phyloP scores from a whole-genome alignment of 1,140 invertebrate species.

The Onthophagus taurus region DNA sequence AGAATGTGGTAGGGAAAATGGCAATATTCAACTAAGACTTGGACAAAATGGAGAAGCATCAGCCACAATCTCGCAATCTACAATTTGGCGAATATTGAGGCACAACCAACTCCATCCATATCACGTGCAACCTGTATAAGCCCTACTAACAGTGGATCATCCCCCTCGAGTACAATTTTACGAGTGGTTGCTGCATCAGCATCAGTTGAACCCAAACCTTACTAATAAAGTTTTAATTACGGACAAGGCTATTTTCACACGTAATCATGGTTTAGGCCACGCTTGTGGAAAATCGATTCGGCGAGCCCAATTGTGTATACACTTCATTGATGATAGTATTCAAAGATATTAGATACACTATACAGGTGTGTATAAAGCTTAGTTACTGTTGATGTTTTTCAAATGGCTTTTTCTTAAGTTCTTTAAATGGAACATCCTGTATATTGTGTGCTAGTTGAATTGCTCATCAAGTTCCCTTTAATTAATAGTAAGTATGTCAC shows the following conservation, averaged over 20 bases:
- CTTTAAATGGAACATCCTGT: no score
- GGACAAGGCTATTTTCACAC: neutral
- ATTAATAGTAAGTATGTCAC: no score
- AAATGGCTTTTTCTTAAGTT: no score
- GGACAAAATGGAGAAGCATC: neutral
- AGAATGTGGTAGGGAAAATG: conserved; percentile 1
- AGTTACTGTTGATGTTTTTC: no score
- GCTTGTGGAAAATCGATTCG: conserved; percentile 1
- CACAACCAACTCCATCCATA: conserved; percentile 1
- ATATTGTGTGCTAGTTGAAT: no score
- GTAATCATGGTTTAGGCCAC: neutral
- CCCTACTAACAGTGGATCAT: neutral
- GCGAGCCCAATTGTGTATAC: no score
- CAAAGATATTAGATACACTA: no score
- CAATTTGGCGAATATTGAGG: conserved; percentile 1
- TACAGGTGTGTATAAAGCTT: no score
- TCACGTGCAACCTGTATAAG: neutral
- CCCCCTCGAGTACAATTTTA: conserved; percentile 1
- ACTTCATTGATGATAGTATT: no score
- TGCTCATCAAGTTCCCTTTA: no score
- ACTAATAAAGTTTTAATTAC: neutral
- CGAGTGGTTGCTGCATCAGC: conserved; percentile 1
- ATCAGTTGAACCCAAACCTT: conserved; percentile 1
- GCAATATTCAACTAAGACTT: neutral
- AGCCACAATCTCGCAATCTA: neutral